These are phyloP conservation scores for Rousettus madagascariensis DNA, from an alignment of 2,797 vertebrate genomes.

Conservation along the genomic window DNA sequence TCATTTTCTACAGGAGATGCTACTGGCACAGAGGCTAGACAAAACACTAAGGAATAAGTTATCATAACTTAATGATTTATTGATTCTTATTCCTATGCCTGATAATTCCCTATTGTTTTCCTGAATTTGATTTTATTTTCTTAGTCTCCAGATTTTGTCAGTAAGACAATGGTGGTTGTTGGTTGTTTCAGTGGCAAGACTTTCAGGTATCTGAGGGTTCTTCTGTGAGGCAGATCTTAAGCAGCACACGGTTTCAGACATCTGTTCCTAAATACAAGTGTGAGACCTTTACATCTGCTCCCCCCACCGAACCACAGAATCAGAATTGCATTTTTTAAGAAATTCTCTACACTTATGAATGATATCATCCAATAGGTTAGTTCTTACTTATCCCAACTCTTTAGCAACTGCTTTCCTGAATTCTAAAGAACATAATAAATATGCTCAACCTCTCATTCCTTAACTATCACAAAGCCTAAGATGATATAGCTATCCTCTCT, in stretches of 20 bases:
- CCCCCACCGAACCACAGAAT: not conserved
- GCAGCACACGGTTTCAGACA: not conserved
- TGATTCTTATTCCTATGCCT: not conserved
- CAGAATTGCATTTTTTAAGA: not conserved
- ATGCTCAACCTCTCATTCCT: not conserved
- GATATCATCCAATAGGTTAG: not conserved
- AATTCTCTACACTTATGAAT: not conserved
- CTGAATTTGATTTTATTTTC: conserved; percentile 35
- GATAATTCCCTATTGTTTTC: not conserved
- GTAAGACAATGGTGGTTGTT: not conserved
- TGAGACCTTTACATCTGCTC: not conserved
- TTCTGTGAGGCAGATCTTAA: not conserved
- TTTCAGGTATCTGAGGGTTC: not conserved
- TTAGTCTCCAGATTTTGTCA: not conserved
- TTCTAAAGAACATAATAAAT: not conserved
- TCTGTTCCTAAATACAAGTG: not conserved
- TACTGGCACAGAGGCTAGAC: not conserved
- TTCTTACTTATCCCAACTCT: not conserved
- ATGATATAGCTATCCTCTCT: not conserved
- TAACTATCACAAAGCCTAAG: not conserved
- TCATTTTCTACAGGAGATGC: not conserved
- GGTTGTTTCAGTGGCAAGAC: not conserved
- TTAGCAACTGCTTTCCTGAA: not conserved
- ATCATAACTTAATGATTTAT: not conserved
- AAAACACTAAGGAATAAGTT: not conserved